Base-by-base conservation (phyloP, 30 jellyfish, hydroid and myxozoan species). In the Aurelia coerulea region DNA sequence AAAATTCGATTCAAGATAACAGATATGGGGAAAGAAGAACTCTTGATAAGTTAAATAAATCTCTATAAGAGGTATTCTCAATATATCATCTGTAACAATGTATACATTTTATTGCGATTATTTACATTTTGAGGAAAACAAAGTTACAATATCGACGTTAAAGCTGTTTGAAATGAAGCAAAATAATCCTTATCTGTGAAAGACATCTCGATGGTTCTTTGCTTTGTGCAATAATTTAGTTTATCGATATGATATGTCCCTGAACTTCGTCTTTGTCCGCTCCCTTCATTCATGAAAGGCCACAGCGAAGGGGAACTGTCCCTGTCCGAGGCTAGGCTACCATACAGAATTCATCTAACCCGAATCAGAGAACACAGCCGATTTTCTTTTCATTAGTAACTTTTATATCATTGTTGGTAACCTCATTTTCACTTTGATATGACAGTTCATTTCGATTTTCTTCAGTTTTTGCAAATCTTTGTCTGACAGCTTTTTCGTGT, bases 401-500 rank as follows among this genome's bases (percentile, higher is more conserved):
- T 60, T 60, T 34, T 5, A 23, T 3, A 23, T 60, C 70, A 9
- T 60, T 60, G 31, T 78, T 23, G 29, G 64, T 49, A 7, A 41
- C 80, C 23, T 32, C 52, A 12, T 66, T 9, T 8, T 63, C 37
- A 13, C 12, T 39, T 11, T 46, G 37, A 31, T 49, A 69, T 6
- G 85, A 19, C 66, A 53, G 1, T 10, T 69, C 84, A 8, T 54
- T 73, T 54, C 60, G 70, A 17, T 69, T 84, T 54, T 65, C 88
- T n/a, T 77, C 85, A 19, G 10, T 65, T 16, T 68, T 53, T 13
- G 37, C 81, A 49, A 58, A 84, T 50, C 72, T 14, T 76, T 64
- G 88, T 34, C 95, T 66, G 34, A 51, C 50, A 37, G 78, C 85
- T 50, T 79, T 71, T 14, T 89, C 97, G 29, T 73, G 86, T 8